phyloP scores from a whole-genome alignment of 1,140 invertebrate species.

The Amphibalanus amphitrite region DNA sequence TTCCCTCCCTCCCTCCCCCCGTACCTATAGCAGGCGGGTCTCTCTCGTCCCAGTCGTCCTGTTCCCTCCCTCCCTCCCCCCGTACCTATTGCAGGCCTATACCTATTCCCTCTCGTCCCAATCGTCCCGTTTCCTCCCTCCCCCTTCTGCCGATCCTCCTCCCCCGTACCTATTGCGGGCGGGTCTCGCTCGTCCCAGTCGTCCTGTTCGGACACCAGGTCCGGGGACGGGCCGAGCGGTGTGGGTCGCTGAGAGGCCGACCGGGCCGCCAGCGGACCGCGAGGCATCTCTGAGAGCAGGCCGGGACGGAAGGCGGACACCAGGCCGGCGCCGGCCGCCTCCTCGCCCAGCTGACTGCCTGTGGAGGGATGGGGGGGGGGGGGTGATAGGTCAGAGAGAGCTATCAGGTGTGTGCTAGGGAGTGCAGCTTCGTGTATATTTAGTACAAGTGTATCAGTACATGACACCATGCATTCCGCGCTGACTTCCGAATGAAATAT shows the following conservation, averaged over 20 bases:
- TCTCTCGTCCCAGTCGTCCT: constrained; percentile 24
- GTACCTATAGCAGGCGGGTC: constrained; percentile 21
- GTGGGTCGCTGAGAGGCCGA: no score
- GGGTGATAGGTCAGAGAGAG: no score
- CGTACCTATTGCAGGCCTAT: constrained; percentile 14
- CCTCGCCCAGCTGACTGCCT: no score
- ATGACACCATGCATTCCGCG: no score
- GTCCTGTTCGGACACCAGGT: neutral
- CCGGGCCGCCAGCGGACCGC: no score
- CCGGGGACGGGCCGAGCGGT: neutral
- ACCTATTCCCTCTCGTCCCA: constrained; percentile 19
- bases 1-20: constrained; percentile 16
- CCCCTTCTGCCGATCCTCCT: constrained; percentile 12
- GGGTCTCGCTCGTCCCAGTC: constrained; percentile 4
- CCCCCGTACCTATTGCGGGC: no score
- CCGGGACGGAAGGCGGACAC: no score
- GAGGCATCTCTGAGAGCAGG: no score
- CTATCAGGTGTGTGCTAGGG: no score
- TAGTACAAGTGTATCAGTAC: no score
- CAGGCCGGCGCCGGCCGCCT: neutral
- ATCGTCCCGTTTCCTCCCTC: constrained; percentile 15
- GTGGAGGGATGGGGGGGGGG: neutral
- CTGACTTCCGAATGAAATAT: no score
- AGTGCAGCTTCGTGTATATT: no score
- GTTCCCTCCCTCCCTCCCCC: constrained; percentile 16